Evolutionary conservation across 2,113 vertebrate genomes (phyloP), one percentile per base, ranked within the genome.

Genomic region (Mystacornis crossleyi): DNA sequence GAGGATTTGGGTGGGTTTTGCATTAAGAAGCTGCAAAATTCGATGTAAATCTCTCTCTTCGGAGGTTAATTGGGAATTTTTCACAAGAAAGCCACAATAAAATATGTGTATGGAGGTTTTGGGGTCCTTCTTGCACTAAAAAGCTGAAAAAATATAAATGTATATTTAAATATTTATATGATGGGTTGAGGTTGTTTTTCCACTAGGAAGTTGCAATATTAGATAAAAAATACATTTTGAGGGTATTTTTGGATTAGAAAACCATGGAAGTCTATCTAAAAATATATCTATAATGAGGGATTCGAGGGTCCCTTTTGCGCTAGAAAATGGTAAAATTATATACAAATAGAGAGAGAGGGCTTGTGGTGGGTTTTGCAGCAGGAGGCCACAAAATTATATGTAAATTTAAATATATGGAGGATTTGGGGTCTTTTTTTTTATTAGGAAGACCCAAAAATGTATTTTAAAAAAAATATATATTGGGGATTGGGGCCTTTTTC

Each of bases 11-110:
- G 9, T 13, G 6, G n/a, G 10, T 24, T 54, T 33, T 45, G 10
- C 24, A 18, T 6, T 17, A 38, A 16, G 33, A 70, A 34, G 14
- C 7, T 17, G 8, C 10, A 74, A 48, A 70, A 54, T 53, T 18
- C 13, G 4, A 14, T 42, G 8, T 13, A 48, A 7, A 78, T 40
- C 8, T 18, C 10, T 8, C 17, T 12, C 7, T 31, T 6, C 0
- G 1, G 17, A 24, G 2, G 8, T 23, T 36, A 43, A 12, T 29
- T 60, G 33, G 18, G 28, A 2, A 21, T 51, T 71, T 72, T 33
- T 10, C 23, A 20, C 8, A 14, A 29, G 26, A 36, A 79, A 62
- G 4, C 8, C 20, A 33, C 47, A 54, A 50, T 16, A 38, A 51
- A 28, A 40, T 21, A 28, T 3, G 9, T 15, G 1, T 12, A 13